phyloP scores from a whole-genome alignment of 2,797 vertebrate species.

The Channallabes apus region DNA sequence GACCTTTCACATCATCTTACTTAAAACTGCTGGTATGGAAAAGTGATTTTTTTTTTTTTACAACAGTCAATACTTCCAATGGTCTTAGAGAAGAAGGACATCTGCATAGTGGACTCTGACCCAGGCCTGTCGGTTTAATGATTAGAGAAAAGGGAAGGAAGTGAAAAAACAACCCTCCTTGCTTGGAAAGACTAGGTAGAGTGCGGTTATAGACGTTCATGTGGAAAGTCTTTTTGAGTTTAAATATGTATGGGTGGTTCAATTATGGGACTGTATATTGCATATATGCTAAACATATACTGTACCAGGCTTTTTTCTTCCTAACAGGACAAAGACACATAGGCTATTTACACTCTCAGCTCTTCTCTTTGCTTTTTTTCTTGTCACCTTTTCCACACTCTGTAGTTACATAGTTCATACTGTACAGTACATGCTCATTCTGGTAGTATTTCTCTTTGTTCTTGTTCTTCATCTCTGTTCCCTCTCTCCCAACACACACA shows the following conservation, averaged over 20 bases:
- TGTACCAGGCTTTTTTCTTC: neutral
- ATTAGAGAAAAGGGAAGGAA: constrained; percentile 42
- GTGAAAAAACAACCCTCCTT: constrained; percentile 39
- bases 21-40: constrained; percentile 4
- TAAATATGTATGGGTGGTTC: neutral
- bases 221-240: neutral
- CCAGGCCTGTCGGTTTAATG: constrained; percentile 20
- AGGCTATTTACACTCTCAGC: neutral
- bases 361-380: neutral
- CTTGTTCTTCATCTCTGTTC: neutral
- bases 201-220: constrained; percentile 33
- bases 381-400: constrained; percentile 24
- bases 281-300: neutral
- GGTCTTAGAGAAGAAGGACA: constrained; percentile 38
- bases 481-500: no score
- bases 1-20: constrained; percentile 12
- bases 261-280: neutral
- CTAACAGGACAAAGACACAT: neutral
- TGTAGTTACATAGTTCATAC: neutral
- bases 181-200: constrained; percentile 37
- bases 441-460: neutral
- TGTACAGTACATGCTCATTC: neutral
- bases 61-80: constrained; percentile 5
- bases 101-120: constrained; percentile 52
- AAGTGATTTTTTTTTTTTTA: constrained; percentile 14